phyloP scores from a whole-genome alignment of 2,113 vertebrate species.

The Puffinus mauretanicus region DNA sequence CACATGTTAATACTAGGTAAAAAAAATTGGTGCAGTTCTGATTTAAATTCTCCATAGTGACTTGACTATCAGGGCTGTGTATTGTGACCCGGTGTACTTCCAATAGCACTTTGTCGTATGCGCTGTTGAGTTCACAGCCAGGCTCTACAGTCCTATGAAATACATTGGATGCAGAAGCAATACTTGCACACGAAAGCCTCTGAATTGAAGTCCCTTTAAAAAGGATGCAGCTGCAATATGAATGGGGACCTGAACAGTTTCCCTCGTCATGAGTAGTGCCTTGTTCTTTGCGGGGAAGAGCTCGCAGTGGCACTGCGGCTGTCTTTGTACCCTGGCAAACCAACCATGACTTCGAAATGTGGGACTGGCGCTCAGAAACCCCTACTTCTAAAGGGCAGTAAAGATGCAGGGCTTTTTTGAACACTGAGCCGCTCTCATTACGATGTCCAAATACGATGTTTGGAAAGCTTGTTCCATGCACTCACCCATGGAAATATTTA shows the following conservation, averaged over 20 bases:
- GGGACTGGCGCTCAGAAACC: not conserved
- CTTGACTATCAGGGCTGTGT: fast-evolving
- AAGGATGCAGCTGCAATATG: constrained; percentile 43
- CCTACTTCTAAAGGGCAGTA: not conserved
- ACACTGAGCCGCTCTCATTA: fast-evolving
- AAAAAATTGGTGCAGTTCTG: not conserved
- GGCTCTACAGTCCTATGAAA: not conserved
- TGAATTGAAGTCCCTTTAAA: not conserved
- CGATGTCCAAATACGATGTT: not conserved
- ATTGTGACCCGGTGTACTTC: fast-evolving
- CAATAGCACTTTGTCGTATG: fast-evolving
- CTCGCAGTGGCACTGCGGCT: not conserved
- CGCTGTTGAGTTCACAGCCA: fast-evolving
- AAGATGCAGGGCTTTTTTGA: not conserved
- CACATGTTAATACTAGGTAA: fast-evolving
- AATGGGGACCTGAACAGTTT: not conserved
- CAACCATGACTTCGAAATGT: not conserved
- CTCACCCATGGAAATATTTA: not conserved
- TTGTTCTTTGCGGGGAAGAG: not conserved
- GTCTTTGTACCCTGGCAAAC: not conserved
- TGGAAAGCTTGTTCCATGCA: not conserved
- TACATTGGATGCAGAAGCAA: not conserved
- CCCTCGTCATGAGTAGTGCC: not conserved
- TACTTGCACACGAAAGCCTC: not conserved
- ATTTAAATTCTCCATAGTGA: fast-evolving